Percentiles rank a stretch among this genome's conserved stretches.
Conservation (phyloP, 2,888 invertebrate species). For the Vesta saturnalis region DNA sequence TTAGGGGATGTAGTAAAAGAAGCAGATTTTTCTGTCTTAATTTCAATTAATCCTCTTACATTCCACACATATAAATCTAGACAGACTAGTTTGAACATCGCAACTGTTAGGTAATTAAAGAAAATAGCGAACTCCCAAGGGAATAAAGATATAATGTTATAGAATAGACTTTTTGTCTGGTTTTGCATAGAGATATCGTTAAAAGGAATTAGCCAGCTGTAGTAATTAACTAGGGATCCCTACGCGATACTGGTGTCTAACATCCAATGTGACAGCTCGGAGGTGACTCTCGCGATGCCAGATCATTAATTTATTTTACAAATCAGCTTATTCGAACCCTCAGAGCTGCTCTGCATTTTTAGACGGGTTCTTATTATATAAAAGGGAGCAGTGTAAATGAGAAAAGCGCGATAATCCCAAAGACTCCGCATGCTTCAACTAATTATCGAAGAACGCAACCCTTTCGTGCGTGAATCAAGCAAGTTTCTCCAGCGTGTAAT, state of each 20-base stretch:
- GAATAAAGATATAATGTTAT: conserved; percentile 15
- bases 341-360: conserved; percentile 59
- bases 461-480: conserved; percentile 37
- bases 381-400: conserved; percentile 56
- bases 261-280: conserved; percentile 61
- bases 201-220: conserved; percentile 59
- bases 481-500: conserved; percentile 34
- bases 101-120: conserved; percentile 11
- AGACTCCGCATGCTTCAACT: conserved; percentile 53
- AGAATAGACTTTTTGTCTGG: conserved; percentile 39
- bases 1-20: no score
- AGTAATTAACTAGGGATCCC: conserved; percentile 61
- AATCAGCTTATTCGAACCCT: conserved; percentile 62
- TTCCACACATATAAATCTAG: background rate
- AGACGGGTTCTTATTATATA: conserved; percentile 53
- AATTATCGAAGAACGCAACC: conserved; percentile 54
- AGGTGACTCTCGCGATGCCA: conserved; percentile 61
- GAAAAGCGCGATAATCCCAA: conserved; percentile 58
- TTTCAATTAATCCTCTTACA: conserved; percentile 3
- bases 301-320: conserved; percentile 64
- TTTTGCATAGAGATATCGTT: conserved; percentile 62
- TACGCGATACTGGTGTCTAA: conserved; percentile 54
- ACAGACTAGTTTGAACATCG: background rate
- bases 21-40: background rate
- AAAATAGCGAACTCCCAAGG: conserved; percentile 7